Evolutionary conservation across 2,797 vertebrate genomes (phyloP).

Genomic region (Emys orbicularis): DNA sequence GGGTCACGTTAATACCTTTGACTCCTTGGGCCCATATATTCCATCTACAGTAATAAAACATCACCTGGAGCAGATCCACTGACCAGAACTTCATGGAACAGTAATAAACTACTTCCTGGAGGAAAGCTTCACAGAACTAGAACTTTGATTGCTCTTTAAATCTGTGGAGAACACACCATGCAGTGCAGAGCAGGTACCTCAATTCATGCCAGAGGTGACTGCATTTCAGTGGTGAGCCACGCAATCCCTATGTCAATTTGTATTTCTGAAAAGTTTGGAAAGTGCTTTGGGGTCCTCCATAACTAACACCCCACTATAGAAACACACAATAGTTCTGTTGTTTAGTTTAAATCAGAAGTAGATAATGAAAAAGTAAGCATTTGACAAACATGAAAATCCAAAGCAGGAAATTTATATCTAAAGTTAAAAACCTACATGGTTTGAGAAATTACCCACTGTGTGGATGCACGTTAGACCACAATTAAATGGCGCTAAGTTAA

Average conservation of each 20-base stretch:
- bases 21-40: neutral
- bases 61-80: neutral
- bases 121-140: slow-evolving; percentile 37
- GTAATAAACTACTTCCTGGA: slow-evolving; percentile 54
- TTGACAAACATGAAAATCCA: neutral
- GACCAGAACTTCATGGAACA: fast-evolving
- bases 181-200: neutral
- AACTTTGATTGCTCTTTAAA: slow-evolving; percentile 71
- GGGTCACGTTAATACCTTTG: neutral
- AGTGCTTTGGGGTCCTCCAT: neutral
- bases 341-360: neutral
- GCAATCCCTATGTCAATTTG: fast-evolving
- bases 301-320: neutral
- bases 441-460: neutral
- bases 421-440: neutral
- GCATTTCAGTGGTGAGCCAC: neutral
- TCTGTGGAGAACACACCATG: slow-evolving; percentile 54
- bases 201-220: neutral
- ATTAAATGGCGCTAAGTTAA: neutral
- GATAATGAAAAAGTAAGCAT: neutral
- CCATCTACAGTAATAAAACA: neutral
- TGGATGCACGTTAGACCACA: too few species aligned
- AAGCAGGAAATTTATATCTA: neutral
- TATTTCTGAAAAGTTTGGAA: neutral
- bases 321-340: fast-evolving